Conservation (phyloP, 2,113 vertebrate genomes). For the Pundamilia nyererei region DNA sequence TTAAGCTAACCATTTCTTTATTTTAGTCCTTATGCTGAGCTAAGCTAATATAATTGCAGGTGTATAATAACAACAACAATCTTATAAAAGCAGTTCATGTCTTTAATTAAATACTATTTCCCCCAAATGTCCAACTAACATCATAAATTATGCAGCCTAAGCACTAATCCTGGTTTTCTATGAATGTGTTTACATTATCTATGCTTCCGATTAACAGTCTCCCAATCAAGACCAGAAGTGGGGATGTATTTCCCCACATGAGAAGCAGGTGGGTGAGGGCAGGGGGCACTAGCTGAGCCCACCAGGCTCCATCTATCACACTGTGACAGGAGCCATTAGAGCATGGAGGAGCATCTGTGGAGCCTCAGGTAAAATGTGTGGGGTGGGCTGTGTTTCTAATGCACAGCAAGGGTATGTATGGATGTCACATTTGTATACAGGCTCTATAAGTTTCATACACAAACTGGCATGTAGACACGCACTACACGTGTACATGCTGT, state of each 20-base stretch:
- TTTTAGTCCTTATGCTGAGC: neutral
- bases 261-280: slow-evolving; percentile 48
- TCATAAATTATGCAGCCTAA: neutral
- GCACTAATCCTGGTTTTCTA: neutral
- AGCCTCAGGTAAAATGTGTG: slow-evolving; percentile 45
- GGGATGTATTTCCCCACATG: slow-evolving; percentile 21
- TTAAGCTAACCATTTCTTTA: neutral
- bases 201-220: neutral
- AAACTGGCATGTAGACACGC: neutral
- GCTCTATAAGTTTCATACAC: neutral
- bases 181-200: neutral
- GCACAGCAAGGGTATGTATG: slow-evolving; percentile 53
- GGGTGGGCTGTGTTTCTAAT: slow-evolving; percentile 1
- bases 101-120: neutral
- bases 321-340: slow-evolving; percentile 64
- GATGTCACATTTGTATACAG: slow-evolving; percentile 29
- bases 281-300: slow-evolving; percentile 34
- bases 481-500: neutral
- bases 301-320: slow-evolving; percentile 69
- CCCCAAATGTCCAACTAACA: neutral
- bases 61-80: neutral
- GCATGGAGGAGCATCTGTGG: slow-evolving; percentile 61
- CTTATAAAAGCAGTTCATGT: neutral
- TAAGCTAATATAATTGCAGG: neutral
- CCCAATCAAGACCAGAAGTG: neutral